Evolutionary conservation across 2,888 invertebrate species (phyloP).

Genomic region (Dicyrtoma fusca): DNA sequence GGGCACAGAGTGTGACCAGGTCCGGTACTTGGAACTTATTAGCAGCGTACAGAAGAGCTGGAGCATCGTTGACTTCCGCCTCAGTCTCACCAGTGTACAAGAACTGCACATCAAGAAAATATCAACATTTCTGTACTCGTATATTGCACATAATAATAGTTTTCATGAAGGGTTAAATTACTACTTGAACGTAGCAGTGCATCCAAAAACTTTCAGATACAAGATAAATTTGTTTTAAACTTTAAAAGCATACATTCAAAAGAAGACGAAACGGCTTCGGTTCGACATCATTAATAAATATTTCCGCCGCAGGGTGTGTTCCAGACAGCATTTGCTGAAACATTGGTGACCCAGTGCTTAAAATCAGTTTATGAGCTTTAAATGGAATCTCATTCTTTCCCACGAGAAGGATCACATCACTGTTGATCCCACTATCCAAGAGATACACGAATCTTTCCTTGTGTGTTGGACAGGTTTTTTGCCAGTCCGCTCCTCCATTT

Average conservation of each 20-base stretch:
- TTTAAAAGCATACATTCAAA: constrained; percentile 27
- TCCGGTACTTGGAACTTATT: constrained; percentile 37
- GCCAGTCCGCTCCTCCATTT: constrained; percentile 20
- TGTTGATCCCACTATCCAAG: constrained; percentile 29
- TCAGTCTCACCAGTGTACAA: constrained; percentile 37
- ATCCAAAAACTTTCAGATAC: no score
- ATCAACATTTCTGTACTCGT: neutral
- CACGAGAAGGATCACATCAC: constrained; percentile 29
- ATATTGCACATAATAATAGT: neutral
- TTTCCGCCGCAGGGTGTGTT: constrained; percentile 28
- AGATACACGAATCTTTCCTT: constrained; percentile 33
- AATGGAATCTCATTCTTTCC: constrained; percentile 36
- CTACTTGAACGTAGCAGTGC: no score
- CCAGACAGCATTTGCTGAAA: constrained; percentile 26
- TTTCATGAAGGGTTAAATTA: neutral
- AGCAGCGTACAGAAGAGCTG: constrained; percentile 32
- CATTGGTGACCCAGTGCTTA: constrained; percentile 30
- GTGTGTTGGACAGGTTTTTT: constrained; percentile 34
- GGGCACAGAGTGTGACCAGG: constrained; percentile 28
- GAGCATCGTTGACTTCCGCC: constrained; percentile 36
- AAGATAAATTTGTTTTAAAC: no score
- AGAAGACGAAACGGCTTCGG: constrained; percentile 30
- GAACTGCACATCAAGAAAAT: constrained; percentile 12
- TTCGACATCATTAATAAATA: constrained; percentile 31
- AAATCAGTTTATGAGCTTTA: constrained; percentile 31